phyloP scores from a whole-genome alignment of 2,113 vertebrate species.

The Uria aalge region DNA sequence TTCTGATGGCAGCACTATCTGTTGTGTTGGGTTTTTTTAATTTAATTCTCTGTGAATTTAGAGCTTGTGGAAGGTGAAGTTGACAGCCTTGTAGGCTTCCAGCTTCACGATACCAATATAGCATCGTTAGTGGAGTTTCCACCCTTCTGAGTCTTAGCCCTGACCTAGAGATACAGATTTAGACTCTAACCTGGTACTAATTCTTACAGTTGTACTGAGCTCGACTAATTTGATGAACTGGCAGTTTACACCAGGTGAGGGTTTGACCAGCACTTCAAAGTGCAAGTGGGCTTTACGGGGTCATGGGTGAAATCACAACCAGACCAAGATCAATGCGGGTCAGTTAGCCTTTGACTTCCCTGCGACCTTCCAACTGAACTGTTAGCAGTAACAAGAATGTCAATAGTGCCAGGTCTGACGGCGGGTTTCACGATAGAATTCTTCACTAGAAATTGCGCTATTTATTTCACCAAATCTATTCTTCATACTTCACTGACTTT shows the following conservation, averaged over 20 bases:
- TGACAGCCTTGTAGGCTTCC: neutral
- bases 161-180: neutral
- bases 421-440: neutral
- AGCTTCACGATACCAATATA: neutral
- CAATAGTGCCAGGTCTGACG: neutral
- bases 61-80: neutral
- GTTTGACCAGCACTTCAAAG: neutral
- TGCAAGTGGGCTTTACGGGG: neutral
- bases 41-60: neutral
- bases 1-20: constrained; percentile 54
- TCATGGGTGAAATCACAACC: neutral
- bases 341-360: neutral
- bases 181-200: neutral
- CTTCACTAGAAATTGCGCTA: neutral
- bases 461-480: neutral
- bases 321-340: neutral
- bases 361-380: neutral
- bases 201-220: neutral
- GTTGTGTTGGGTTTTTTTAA: neutral
- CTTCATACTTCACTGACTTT: neutral
- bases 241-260: neutral
- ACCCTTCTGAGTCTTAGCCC: neutral
- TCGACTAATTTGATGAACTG: neutral
- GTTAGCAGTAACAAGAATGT: neutral
- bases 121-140: neutral